Conservation (phyloP, 2,113 vertebrate species). For the Porphyrio hochstetteri region DNA sequence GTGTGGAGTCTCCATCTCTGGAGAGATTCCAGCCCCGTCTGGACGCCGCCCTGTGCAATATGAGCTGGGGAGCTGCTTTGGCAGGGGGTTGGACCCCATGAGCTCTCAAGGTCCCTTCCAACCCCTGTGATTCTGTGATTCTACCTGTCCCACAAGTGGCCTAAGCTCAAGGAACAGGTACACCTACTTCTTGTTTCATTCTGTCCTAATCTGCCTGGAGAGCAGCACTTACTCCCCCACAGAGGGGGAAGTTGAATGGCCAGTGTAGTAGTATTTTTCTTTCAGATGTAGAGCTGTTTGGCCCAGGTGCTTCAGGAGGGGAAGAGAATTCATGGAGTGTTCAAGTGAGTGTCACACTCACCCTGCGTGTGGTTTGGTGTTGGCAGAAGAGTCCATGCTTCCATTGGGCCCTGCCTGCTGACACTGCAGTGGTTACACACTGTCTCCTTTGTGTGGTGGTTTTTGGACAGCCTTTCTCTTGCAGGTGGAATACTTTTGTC, state of each 20-base stretch:
- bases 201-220: neutral
- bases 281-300: neutral
- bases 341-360: neutral
- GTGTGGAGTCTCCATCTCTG: too few relatives aligned
- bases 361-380: neutral
- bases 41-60: too few relatives aligned
- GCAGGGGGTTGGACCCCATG: too few relatives aligned
- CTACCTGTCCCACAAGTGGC: neutral
- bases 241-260: neutral
- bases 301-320: neutral
- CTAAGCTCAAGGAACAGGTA: neutral
- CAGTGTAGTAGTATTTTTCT: neutral
- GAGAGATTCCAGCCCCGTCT: too few relatives aligned
- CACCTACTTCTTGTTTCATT: neutral
- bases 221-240: accelerated
- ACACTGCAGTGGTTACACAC: neutral
- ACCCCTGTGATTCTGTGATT: too few relatives aligned
- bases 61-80: too few relatives aligned
- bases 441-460: neutral
- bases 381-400: neutral
- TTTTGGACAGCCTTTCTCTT: neutral
- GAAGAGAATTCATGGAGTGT: neutral
- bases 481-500: neutral
- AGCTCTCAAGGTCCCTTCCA: too few relatives aligned
- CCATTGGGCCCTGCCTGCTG: neutral